phyloP scores from a whole-genome alignment of 1,140 invertebrate species.

The Bombus terrestris region DNA sequence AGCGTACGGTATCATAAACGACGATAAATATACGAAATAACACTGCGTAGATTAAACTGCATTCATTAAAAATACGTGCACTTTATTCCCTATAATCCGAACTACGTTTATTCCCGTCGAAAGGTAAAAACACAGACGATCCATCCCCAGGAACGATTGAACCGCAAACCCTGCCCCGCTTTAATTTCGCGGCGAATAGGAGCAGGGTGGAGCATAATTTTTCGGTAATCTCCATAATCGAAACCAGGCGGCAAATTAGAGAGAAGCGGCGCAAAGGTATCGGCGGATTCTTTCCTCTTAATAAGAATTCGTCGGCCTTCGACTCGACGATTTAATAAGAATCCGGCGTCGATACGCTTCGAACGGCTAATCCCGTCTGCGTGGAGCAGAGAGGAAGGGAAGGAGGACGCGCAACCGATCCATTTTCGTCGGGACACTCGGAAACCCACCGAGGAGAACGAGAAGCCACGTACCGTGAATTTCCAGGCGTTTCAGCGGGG shows the following conservation, averaged over 20 bases:
- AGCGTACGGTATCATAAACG: no score
- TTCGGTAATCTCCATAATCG: slow-evolving; percentile 38
- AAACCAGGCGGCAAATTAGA: slow-evolving; percentile 35
- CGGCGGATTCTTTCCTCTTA: slow-evolving; percentile 11
- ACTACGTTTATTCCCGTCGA: not conserved
- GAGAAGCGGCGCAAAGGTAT: not conserved
- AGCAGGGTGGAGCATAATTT: slow-evolving; percentile 5
- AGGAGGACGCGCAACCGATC: not conserved
- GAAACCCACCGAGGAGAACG: not conserved
- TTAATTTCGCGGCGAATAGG: not conserved
- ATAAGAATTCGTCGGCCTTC: slow-evolving; percentile 4
- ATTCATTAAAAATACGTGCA: not conserved
- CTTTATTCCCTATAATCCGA: not conserved
- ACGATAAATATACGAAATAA: not conserved
- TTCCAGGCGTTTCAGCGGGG: slow-evolving; percentile 15
- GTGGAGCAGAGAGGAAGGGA: no score
- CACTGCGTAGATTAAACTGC: no score
- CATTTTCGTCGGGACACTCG: slow-evolving; percentile 11
- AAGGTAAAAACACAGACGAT: not conserved
- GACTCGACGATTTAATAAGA: slow-evolving; percentile 8
- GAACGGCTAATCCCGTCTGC: slow-evolving; percentile 4
- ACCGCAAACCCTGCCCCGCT: not conserved
- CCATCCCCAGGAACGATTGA: not conserved
- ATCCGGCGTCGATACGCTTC: not conserved
- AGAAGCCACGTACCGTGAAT: slow-evolving; percentile 25